Evolutionary conservation across 2,113 vertebrate species (phyloP).

Genomic region (Microcebus lehilahytsara): DNA sequence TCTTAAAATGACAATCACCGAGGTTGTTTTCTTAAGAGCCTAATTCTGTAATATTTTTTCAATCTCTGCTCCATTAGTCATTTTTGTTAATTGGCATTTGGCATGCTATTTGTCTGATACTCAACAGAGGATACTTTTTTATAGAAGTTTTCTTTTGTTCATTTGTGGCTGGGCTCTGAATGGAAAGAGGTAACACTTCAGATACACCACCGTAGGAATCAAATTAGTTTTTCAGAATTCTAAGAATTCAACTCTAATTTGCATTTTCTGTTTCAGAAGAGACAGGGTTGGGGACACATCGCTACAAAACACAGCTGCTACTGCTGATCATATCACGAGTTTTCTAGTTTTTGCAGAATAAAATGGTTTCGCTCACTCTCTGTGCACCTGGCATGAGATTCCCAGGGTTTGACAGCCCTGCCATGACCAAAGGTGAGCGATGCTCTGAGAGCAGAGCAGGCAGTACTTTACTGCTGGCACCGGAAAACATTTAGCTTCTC

Average conservation of each 20-base stretch:
- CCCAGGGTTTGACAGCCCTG: slow-evolving; percentile 36
- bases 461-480: slow-evolving; percentile 41
- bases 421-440: slow-evolving; percentile 43
- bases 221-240: slow-evolving; percentile 70
- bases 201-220: slow-evolving; percentile 53
- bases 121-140: not conserved
- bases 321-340: not conserved
- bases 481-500: not conserved
- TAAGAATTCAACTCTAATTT: slow-evolving; percentile 68
- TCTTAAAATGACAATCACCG: not conserved
- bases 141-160: not conserved
- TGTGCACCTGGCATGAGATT: slow-evolving; percentile 60
- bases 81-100: not conserved
- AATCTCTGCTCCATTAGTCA: slow-evolving; percentile 2
- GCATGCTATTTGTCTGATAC: not conserved
- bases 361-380: slow-evolving; percentile 32
- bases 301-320: slow-evolving; percentile 75
- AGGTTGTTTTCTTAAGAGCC: not conserved
- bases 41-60: slow-evolving; percentile 46
- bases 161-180: slow-evolving; percentile 28
- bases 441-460: not conserved
- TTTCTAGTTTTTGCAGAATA: slow-evolving; percentile 58
- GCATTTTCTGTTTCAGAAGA: slow-evolving; percentile 67
- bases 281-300: not conserved
- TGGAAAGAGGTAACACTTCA: slow-evolving; percentile 41